Percentiles rank a stretch among this genome's conserved stretches.
Conservation (phyloP, 2,797 vertebrate species). For the Sebastes itinus region DNA sequence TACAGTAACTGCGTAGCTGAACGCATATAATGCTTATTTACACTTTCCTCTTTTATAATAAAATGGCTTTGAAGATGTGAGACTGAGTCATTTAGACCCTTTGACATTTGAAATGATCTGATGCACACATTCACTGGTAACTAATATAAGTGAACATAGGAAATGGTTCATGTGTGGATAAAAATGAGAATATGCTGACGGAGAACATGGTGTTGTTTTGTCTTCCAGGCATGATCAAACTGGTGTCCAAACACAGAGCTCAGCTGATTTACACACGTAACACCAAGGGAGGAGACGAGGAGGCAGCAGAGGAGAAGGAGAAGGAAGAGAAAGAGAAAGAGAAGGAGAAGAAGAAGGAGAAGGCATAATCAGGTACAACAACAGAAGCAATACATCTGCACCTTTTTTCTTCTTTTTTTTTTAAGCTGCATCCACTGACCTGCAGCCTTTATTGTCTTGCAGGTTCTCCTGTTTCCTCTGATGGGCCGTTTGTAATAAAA, state of each 20-base stretch:
- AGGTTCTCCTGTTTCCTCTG: slow-evolving; percentile 68
- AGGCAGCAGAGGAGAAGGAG: slow-evolving; percentile 68
- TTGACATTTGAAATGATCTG: background rate
- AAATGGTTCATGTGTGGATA: background rate
- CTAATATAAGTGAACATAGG: background rate
- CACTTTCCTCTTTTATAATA: background rate
- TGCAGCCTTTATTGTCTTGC: slow-evolving; percentile 20
- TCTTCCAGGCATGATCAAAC: slow-evolving; percentile 90
- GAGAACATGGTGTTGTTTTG: background rate
- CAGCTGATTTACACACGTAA: slow-evolving; percentile 96
- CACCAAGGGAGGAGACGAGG: slow-evolving; percentile 94
- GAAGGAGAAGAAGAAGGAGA: background rate
- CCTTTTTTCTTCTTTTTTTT: background rate
- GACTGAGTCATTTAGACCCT: background rate
- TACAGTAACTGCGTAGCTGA: background rate
- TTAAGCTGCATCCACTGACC: background rate
- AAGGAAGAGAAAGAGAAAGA: no score
- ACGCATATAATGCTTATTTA: background rate
- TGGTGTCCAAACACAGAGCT: slow-evolving; percentile 95
- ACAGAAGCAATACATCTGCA: background rate
- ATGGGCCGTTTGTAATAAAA: slow-evolving; percentile 73
- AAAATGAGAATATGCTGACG: background rate
- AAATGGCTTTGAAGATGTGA: background rate
- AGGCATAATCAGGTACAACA: slow-evolving; percentile 82
- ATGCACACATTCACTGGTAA: background rate